Conservation (phyloP, 2,113 vertebrate species). For the Naja naja region DNA sequence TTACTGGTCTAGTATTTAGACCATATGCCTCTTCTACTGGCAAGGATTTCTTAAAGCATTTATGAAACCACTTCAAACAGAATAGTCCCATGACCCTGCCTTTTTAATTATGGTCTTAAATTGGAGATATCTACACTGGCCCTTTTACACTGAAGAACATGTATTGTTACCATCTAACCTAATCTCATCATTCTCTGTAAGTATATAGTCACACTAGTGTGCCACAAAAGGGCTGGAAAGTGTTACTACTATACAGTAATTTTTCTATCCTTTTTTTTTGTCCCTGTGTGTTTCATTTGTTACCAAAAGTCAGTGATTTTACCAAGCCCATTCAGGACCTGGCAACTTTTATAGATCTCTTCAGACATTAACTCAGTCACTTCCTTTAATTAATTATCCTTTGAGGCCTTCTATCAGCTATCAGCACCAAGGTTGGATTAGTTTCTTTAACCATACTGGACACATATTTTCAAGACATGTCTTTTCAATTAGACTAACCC, state of each 20-base stretch:
- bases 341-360: conserved; percentile 21
- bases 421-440: conserved; percentile 40
- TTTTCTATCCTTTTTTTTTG: background rate
- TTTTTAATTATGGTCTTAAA: background rate
- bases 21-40: background rate
- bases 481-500: conserved; percentile 76
- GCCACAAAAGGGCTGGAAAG: conserved; percentile 9
- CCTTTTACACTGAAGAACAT: background rate
- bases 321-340: background rate
- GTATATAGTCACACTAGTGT: background rate
- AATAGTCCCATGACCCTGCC: background rate
- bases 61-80: conserved; percentile 25
- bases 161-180: conserved; percentile 5
- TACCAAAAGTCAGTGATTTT: background rate
- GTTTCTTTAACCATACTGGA: conserved; percentile 62
- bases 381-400: conserved; percentile 29
- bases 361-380: conserved; percentile 28
- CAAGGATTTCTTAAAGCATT: conserved; percentile 36
- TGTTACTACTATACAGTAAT: background rate
- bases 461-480: conserved; percentile 68
- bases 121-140: background rate
- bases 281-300: conserved; percentile 10
- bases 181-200: conserved; percentile 7
- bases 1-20: background rate
- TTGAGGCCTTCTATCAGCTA: background rate